phyloP scores from a whole-genome alignment of 1,140 invertebrate species.

The Drosophila sechellia region DNA sequence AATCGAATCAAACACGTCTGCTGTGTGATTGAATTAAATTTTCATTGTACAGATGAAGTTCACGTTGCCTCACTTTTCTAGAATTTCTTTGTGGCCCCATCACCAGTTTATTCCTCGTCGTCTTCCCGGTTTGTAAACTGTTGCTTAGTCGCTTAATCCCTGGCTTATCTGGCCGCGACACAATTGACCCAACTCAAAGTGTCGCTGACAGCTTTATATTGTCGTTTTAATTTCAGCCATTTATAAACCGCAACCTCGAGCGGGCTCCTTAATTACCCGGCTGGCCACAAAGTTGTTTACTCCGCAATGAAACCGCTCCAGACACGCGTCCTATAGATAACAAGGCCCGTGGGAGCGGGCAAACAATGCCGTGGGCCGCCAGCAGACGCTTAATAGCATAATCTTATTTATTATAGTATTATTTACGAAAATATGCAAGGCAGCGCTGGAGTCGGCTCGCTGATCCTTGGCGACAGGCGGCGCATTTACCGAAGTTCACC shows the following conservation, averaged over 20 bases:
- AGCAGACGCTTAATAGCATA: constrained; percentile 71
- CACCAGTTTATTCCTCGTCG: constrained; percentile 8
- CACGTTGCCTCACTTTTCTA: background rate
- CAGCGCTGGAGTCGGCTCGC: constrained; percentile 34
- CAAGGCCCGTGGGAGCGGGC: constrained; percentile 25
- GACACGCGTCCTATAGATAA: constrained; percentile 63
- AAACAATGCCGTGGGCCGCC: constrained; percentile 56
- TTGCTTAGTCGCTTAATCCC: constrained; percentile 51
- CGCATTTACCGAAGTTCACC: constrained; percentile 27
- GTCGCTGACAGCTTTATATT: constrained; percentile 76
- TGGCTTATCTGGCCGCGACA: constrained; percentile 37
- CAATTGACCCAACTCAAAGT: constrained; percentile 69
- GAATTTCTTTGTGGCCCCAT: constrained; percentile 9
- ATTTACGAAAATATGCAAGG: constrained; percentile 73
- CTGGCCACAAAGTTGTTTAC: constrained; percentile 57
- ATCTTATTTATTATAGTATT: constrained; percentile 82
- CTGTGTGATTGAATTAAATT: constrained; percentile 28
- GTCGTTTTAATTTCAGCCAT: constrained; percentile 75
- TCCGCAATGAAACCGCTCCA: constrained; percentile 41
- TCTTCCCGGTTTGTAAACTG: constrained; percentile 37
- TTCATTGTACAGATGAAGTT: constrained; percentile 9
- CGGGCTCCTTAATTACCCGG: constrained; percentile 72
- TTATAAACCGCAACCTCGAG: constrained; percentile 68
- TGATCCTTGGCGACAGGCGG: constrained; percentile 63
- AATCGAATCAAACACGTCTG: constrained; percentile 16